Evolutionary conservation across 2,888 invertebrate species (phyloP).

Genomic region (Caenorhabditis imperialis): DNA sequence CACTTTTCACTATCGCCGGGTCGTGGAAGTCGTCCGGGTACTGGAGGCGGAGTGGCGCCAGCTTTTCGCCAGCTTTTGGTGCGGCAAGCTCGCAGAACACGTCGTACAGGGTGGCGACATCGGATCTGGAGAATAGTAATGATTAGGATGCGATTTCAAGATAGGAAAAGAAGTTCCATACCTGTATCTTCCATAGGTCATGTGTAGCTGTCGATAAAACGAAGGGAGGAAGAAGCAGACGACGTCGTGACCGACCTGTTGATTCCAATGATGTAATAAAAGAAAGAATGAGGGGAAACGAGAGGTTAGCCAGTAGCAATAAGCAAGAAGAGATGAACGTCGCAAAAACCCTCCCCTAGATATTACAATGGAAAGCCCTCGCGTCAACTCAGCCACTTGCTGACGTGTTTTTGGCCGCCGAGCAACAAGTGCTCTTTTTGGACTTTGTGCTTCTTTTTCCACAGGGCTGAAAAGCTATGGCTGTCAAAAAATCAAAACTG

Average conservation of each 20-base stretch:
- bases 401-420: too few relatives aligned
- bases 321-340: slow-evolving; percentile 7
- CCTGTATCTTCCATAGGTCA: slow-evolving; percentile 54
- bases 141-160: too few relatives aligned
- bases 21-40: slow-evolving; percentile 77
- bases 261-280: background rate
- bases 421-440: too few relatives aligned
- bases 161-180: background rate
- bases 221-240: background rate
- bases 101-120: slow-evolving; percentile 73
- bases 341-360: background rate
- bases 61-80: slow-evolving; percentile 28
- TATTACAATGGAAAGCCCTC: slow-evolving; percentile 23
- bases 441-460: too few relatives aligned
- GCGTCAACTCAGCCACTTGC: too few relatives aligned
- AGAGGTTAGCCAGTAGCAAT: slow-evolving; percentile 20
- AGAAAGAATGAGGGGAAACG: background rate
- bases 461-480: too few relatives aligned
- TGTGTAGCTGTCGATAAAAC: slow-evolving; percentile 23
- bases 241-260: slow-evolving; percentile 15
- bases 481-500: too few relatives aligned
- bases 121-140: slow-evolving; percentile 64
- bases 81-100: slow-evolving; percentile 72
- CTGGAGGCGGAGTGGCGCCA: slow-evolving; percentile 61
- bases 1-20: slow-evolving; percentile 72